Conservation (phyloP, 2,797 vertebrate species). For the Sphaeramia orbicularis region DNA sequence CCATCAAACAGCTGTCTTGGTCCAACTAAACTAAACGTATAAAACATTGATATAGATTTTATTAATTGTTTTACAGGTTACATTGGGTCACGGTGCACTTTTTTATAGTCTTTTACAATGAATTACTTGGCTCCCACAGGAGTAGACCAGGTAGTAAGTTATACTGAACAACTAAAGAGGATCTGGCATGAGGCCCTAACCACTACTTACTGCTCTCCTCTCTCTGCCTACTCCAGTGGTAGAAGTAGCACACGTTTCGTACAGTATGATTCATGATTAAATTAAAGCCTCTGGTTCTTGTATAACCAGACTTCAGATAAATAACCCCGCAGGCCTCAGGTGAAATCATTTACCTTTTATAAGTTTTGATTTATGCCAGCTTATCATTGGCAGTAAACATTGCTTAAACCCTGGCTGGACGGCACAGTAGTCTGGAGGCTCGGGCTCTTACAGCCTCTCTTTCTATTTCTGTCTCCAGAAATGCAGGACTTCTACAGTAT, state of each 20-base stretch:
- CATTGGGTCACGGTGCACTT: conserved; percentile 16
- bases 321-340: conserved; percentile 61
- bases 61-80: conserved; percentile 28
- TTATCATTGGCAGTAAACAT: conserved; percentile 71
- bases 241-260: conserved; percentile 46
- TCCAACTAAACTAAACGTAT: conserved; percentile 10
- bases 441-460: conserved; percentile 34
- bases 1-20: conserved; percentile 26
- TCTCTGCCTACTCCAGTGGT: conserved; percentile 36
- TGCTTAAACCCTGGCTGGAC: conserved; percentile 55
- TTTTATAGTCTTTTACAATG: conserved; percentile 25
- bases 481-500: conserved; percentile 60
- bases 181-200: conserved; percentile 55
- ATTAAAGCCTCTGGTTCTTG: conserved; percentile 51
- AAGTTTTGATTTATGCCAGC: conserved; percentile 65
- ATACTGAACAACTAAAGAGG: conserved; percentile 50
- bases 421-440: conserved; percentile 65
- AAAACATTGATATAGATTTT: conserved; percentile 21
- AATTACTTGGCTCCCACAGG: conserved; percentile 16
- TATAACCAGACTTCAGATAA: conserved; percentile 55
- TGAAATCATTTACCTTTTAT: conserved; percentile 76
- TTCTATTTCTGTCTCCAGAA: conserved; percentile 65
- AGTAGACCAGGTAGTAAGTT: conserved; percentile 50
- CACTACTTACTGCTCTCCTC: conserved; percentile 39
- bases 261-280: conserved; percentile 64